These are phyloP conservation scores for Nothocercus nigrocapillus DNA, from an alignment of 2,113 vertebrate species.

Conservation along the genomic window DNA sequence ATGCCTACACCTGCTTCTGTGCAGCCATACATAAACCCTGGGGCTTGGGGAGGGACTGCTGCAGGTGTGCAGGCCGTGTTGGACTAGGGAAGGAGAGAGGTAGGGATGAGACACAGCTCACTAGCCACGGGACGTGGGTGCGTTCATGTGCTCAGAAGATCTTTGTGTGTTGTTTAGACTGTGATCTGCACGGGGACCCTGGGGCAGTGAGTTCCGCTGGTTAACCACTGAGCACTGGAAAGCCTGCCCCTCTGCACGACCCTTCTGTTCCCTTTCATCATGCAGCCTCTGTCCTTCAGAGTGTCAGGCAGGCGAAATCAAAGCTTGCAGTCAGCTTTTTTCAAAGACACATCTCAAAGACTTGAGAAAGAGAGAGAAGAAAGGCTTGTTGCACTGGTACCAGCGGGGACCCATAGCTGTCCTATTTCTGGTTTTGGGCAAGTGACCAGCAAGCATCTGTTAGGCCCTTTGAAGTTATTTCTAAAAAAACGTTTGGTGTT, in stretches of 20 bases:
- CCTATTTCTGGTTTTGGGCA: conserved; percentile 39
- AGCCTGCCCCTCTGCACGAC: background rate
- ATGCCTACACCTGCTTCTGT: background rate
- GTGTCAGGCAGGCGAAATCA: conserved; percentile 21
- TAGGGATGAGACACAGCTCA: background rate
- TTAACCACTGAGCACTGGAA: background rate
- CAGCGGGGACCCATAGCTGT: background rate
- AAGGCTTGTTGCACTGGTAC: background rate
- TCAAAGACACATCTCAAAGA: background rate
- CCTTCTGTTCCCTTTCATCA: background rate
- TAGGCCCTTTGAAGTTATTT: conserved; percentile 36
- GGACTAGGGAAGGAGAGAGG: background rate
- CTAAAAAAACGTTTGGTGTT: background rate
- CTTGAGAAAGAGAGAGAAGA: background rate
- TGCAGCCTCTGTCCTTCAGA: background rate
- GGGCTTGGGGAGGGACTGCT: background rate
- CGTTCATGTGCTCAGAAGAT: background rate
- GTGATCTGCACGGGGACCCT: background rate
- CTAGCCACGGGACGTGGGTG: background rate
- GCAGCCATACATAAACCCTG: background rate
- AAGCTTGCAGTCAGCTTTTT: conserved; percentile 33
- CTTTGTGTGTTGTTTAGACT: background rate
- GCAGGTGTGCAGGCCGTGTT: background rate
- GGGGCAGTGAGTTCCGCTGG: background rate
- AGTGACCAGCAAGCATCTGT: conserved; percentile 35